These are phyloP conservation scores for Prostheceraeus crozeri DNA, from an alignment of 2,888 invertebrate genomes.

Conservation along the genomic window DNA sequence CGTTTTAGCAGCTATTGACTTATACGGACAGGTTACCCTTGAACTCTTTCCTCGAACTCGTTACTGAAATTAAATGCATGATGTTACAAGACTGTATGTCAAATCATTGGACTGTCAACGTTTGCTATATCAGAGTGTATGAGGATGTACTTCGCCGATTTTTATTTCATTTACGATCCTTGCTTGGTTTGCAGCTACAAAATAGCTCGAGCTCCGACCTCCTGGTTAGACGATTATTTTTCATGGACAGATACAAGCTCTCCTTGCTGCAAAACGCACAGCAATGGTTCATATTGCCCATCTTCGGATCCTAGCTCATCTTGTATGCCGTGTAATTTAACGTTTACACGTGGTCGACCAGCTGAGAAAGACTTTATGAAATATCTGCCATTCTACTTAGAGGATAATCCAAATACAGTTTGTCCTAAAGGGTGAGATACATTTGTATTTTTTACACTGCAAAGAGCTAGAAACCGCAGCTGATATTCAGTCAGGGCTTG, in stretches of 20 bases:
- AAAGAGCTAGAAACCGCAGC: too few relatives aligned
- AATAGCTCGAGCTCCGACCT: constrained; percentile 76
- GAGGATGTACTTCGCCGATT: too few relatives aligned
- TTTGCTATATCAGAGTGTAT: too few relatives aligned
- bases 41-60: too few relatives aligned
- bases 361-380: constrained; percentile 51
- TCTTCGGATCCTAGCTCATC: constrained; percentile 46
- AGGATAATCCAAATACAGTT: constrained; percentile 56
- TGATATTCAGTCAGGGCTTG: too few relatives aligned
- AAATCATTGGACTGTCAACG: too few relatives aligned
- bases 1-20: too few relatives aligned
- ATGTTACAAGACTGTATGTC: too few relatives aligned
- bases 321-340: constrained; percentile 40
- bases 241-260: constrained; percentile 43
- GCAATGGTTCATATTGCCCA: constrained; percentile 47
- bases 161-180: too few relatives aligned
- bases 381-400: constrained; percentile 56
- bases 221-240: constrained; percentile 97
- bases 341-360: constrained; percentile 47
- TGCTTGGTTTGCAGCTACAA: constrained; percentile 64
- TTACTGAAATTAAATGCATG: too few relatives aligned
- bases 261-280: constrained; percentile 53
- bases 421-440: constrained; percentile 59
- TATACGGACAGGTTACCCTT: too few relatives aligned
- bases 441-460: too few relatives aligned